A percentile compares a stretch with the other conserved stretches of the same genome.
phyloP scores from a whole-genome alignment of 2,113 vertebrate genomes.

The Trichomycterus rosablanca region DNA sequence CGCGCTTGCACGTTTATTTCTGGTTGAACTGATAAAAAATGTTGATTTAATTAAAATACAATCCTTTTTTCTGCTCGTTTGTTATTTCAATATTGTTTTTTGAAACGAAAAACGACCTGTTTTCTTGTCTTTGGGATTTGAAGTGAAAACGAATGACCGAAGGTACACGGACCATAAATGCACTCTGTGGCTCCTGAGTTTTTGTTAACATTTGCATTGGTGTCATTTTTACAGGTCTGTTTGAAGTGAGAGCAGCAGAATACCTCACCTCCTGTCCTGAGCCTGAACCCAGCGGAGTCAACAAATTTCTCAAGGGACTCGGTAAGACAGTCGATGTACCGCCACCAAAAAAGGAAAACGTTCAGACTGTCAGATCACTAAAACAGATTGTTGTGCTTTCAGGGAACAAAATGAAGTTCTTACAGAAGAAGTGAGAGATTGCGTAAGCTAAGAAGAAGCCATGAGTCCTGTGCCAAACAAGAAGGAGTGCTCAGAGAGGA shows the following conservation, averaged over 20 bases:
- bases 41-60: too few relatives aligned
- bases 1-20: too few relatives aligned
- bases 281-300: constrained; percentile 79
- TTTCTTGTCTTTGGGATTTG: too few relatives aligned
- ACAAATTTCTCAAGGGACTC: constrained; percentile 88
- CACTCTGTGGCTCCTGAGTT: too few relatives aligned
- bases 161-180: too few relatives aligned
- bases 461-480: constrained; percentile 13
- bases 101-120: too few relatives aligned
- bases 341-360: constrained; percentile 5
- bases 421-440: constrained; percentile 65
- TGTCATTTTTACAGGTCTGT: constrained; percentile 85
- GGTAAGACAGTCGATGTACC: constrained; percentile 65
- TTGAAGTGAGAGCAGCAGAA: constrained; percentile 84
- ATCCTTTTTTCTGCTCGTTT: too few relatives aligned
- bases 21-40: too few relatives aligned
- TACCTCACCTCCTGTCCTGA: constrained; percentile 83
- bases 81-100: too few relatives aligned
- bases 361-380: not conserved
- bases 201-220: too few relatives aligned
- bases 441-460: not conserved
- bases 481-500: too few relatives aligned
- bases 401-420: constrained; percentile 74
- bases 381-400: constrained; percentile 31
- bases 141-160: too few relatives aligned